A percentile compares a stretch with the other conserved stretches of the same genome.
phyloP scores from a whole-genome alignment of 2,797 vertebrate species.

The Sebastes elongatus region DNA sequence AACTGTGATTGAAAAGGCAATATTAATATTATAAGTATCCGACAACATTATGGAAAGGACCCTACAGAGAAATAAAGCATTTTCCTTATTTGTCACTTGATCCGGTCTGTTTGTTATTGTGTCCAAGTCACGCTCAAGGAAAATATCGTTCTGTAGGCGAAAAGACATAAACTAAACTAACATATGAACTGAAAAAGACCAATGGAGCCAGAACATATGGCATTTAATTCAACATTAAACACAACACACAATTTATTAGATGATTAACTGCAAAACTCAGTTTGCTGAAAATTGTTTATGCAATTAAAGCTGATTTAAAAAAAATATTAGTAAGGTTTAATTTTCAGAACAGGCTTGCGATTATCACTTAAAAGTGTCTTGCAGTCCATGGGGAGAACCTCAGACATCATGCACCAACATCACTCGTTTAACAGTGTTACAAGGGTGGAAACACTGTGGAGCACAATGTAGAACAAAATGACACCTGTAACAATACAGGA shows the following conservation, averaged over 20 bases:
- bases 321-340: neutral
- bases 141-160: neutral
- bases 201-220: neutral
- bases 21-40: no score
- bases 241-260: neutral
- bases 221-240: neutral
- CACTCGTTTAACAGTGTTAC: neutral
- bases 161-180: neutral
- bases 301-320: neutral
- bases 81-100: no score
- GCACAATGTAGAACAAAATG: neutral
- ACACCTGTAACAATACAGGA: neutral
- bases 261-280: neutral
- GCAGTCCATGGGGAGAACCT: neutral
- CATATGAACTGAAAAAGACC: neutral
- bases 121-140: no score
- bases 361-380: neutral
- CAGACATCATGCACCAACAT: neutral
- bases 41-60: no score
- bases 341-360: neutral
- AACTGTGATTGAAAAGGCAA: neutral
- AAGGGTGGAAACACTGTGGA: neutral
- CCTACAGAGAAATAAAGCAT: no score
- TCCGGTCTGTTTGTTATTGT: no score
- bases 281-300: neutral